Base-by-base conservation (phyloP, 2,797 vertebrate genomes). In the Lagorchestes hirsutus region DNA sequence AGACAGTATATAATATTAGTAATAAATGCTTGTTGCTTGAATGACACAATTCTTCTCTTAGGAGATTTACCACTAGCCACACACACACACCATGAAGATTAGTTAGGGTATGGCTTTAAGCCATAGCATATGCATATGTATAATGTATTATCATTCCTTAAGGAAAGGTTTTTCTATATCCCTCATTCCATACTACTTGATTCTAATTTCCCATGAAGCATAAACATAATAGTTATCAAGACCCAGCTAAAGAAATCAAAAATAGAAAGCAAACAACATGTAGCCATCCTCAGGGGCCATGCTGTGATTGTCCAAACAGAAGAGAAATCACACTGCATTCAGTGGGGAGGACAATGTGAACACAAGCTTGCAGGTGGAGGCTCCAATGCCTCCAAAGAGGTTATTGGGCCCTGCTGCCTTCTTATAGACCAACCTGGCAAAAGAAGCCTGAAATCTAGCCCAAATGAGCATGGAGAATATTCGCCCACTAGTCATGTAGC, bases 401-500 rank as follows among this genome's bases (percentile, higher is more conserved):
- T 92, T 90, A 93, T 52, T 87, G 59, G 95, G 62, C 93, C 22
- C 82, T 62, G 22, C 16, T 0, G 2, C 31, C 0, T 0, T 24
- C 94, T 96, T 91, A 91, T 67, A 92, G 94, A 93, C 96, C 95
- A 96, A 5, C 59, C 62, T 92, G 91, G 95, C 96, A 96, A 87
- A 82, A 46, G 54, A 90, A 94, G 74, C 93, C 94, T 96, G 52
- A 96, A 96, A 94, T 93, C 93, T 91, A 57, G 67, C 52, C 90
- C 90, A 95, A 94, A 82, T 97, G 91, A 98, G 95, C 54, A 46
- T 31, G 8, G 91, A 93, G 97, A 98, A 97, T 97, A 97, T 96
- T 96, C 96, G 96, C 93, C 90, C 0, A 0, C 95, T 93, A 91
- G 93, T 97, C 96, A 97, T 94, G 94, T 94, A 93, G 67, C 97